Percentiles rank a stretch among this genome's conserved stretches.
These are phyloP conservation scores for Polyodon spathula DNA, from an alignment of 2,113 vertebrate species.

Conservation along the genomic window DNA sequence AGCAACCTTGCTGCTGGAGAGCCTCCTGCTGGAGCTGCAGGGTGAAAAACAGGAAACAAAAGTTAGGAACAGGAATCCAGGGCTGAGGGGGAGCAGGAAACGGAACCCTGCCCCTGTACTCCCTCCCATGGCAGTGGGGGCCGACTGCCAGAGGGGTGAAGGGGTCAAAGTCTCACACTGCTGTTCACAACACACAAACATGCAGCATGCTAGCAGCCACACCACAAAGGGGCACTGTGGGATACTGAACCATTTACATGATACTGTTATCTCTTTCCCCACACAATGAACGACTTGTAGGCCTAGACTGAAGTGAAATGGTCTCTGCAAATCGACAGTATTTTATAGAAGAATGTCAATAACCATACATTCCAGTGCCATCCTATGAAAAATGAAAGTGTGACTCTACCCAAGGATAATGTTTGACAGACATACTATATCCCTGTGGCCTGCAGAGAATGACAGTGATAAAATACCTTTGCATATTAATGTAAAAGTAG, in stretches of 20 bases:
- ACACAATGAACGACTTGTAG: too few species aligned
- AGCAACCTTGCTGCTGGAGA: conserved; percentile 93
- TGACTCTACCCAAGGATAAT: too few species aligned
- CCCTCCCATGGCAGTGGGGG: conserved; percentile 1
- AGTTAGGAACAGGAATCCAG: conserved; percentile 61
- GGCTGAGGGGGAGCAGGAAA: conserved; percentile 51
- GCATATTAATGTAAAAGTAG: too few species aligned
- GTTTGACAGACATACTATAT: too few species aligned
- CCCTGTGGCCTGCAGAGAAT: too few species aligned
- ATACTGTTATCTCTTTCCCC: too few species aligned
- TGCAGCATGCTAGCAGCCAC: conserved; percentile 10
- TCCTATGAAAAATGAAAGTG: too few species aligned
- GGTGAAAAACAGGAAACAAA: conserved; percentile 41
- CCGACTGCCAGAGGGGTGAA: background rate
- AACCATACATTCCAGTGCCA: too few species aligned
- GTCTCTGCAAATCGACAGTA: too few species aligned
- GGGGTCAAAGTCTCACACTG: background rate
- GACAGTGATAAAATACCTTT: too few species aligned
- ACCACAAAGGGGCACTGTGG: conserved; percentile 14
- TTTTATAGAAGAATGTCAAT: too few species aligned
- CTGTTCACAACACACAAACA: background rate
- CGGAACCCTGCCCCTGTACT: conserved; percentile 24
- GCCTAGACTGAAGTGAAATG: too few species aligned
- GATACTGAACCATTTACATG: background rate
- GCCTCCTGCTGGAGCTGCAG: conserved; percentile 78